A percentile compares a stretch with the other conserved stretches of the same genome.
Evolutionary conservation across 2,113 vertebrate genomes (phyloP).

Genomic region (Phaethon lepturus): DNA sequence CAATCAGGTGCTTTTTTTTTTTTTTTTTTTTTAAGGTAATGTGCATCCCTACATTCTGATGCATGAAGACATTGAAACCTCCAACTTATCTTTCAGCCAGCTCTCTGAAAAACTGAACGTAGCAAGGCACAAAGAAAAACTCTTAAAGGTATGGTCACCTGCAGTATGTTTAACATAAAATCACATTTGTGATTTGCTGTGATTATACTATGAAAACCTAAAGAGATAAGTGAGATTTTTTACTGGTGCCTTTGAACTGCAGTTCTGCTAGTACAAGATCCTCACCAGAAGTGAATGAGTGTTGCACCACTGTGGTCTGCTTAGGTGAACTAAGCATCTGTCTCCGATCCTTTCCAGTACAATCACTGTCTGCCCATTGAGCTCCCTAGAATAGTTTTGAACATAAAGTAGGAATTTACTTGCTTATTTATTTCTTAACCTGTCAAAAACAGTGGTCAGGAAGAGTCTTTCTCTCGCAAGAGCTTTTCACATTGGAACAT

Average conservation of each 20-base stretch:
- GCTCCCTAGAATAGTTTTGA: neutral
- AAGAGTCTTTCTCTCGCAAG: neutral
- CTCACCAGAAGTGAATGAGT: neutral
- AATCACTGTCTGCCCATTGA: neutral
- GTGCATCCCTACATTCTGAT: conserved; percentile 41
- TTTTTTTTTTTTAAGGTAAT: conserved; percentile 72
- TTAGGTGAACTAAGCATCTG: neutral
- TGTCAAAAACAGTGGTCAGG: neutral
- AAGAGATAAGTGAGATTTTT: conserved; percentile 6
- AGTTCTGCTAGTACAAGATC: neutral
- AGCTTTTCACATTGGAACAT: neutral
- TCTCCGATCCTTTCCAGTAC: neutral
- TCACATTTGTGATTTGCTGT: neutral
- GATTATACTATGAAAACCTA: neutral
- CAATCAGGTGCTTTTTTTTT: conserved; percentile 29
- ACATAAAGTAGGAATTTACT: neutral
- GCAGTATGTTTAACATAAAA: neutral
- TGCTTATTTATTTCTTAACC: neutral
- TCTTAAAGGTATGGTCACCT: conserved; percentile 74
- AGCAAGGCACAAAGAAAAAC: conserved; percentile 74
- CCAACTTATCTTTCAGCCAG: conserved; percentile 69
- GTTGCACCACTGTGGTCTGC: neutral
- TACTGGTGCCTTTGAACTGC: neutral
- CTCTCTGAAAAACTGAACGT: conserved; percentile 73
- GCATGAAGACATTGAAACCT: conserved; percentile 72